Evolutionary conservation across 2,113 vertebrate genomes (phyloP).

Genomic region (Paralichthys olivaceus): DNA sequence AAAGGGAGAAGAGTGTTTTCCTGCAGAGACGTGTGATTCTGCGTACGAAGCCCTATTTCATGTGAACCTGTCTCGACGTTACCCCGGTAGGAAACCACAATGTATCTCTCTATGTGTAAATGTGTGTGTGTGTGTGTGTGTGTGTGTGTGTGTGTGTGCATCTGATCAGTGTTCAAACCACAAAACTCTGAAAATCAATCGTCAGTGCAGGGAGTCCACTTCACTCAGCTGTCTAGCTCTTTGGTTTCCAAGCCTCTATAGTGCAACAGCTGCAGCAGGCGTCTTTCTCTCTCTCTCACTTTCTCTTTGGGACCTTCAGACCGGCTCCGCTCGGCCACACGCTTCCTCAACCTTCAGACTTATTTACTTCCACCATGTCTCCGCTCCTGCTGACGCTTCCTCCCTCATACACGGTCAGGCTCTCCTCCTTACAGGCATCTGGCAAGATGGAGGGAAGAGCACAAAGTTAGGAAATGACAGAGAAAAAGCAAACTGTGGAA

Average conservation of each 20-base stretch:
- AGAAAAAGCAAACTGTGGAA: not conserved
- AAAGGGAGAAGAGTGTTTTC: too few relatives aligned
- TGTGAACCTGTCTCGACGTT: constrained; percentile 9
- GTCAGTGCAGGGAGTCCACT: constrained; percentile 60
- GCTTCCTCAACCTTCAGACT: constrained; percentile 51
- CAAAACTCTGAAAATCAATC: constrained; percentile 17
- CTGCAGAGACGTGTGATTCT: too few relatives aligned
- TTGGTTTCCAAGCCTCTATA: constrained; percentile 69
- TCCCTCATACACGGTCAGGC: constrained; percentile 84
- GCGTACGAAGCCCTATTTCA: constrained; percentile 21
- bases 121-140: constrained; percentile 8
- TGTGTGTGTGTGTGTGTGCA: not conserved
- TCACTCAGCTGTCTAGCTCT: constrained; percentile 63
- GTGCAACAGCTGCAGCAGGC: constrained; percentile 56
- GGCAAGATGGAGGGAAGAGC: constrained; percentile 14
- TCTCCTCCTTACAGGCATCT: constrained; percentile 91
- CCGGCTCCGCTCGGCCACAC: constrained; percentile 43
- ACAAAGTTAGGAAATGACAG: not conserved
- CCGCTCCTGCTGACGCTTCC: constrained; percentile 38
- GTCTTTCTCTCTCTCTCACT: constrained; percentile 15
- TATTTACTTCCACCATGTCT: constrained; percentile 74
- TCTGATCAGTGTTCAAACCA: constrained; percentile 62
- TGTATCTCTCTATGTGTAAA: not conserved
- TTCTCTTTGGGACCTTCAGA: constrained; percentile 58
- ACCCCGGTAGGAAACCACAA: constrained; percentile 8